Evolutionary conservation across 2,888 invertebrate genomes (phyloP).

Genomic region (Andricus curvator): DNA sequence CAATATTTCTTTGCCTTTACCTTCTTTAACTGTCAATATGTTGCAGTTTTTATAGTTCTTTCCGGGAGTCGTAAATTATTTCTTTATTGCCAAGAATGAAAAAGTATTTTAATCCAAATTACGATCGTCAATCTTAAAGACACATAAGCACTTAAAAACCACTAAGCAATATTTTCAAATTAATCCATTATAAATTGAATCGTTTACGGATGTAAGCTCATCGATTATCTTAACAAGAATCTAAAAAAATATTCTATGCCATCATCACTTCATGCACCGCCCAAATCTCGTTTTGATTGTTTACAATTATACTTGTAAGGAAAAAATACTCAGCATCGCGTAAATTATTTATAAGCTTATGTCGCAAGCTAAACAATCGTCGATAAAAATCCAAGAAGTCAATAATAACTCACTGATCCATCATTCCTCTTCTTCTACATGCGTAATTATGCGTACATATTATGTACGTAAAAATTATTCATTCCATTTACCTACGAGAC

Average conservation of each 20-base stretch:
- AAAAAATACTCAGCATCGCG: background rate
- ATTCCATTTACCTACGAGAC: background rate
- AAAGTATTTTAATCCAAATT: background rate
- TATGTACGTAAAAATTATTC: background rate
- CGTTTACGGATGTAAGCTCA: background rate
- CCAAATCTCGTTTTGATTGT: background rate
- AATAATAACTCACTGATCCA: conserved; percentile 4
- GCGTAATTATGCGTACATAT: background rate
- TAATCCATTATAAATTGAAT: background rate
- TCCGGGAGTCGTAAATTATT: background rate
- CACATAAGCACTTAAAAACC: background rate
- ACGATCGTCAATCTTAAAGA: background rate
- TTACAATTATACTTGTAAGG: background rate
- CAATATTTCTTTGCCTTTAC: background rate
- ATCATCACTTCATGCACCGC: background rate
- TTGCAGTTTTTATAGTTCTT: background rate
- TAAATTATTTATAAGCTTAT: background rate
- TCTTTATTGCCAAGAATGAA: no score
- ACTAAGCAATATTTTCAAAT: background rate
- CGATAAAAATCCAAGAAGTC: background rate
- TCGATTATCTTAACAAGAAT: background rate
- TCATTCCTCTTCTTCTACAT: conserved; percentile 5
- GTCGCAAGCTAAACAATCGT: conserved; percentile 3
- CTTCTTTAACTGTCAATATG: background rate
- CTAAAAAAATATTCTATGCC: background rate